A percentile compares a stretch with the other conserved stretches of the same genome.
These are phyloP conservation scores for Heliothis virescens DNA, from an alignment of 1,140 invertebrate species.

Conservation along the genomic window DNA sequence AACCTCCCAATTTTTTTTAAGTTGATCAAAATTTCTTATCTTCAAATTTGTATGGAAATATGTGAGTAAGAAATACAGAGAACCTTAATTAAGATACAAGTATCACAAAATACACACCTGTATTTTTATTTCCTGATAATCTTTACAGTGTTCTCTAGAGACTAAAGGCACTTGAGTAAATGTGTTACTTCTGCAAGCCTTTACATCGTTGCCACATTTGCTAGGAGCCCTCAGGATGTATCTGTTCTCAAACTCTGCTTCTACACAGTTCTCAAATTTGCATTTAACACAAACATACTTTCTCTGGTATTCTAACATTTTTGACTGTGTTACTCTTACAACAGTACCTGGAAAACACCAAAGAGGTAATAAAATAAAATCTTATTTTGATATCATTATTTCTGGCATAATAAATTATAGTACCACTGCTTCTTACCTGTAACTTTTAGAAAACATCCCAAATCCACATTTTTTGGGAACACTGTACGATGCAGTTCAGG, in stretches of 20 bases:
- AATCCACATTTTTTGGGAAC: slow-evolving; percentile 89
- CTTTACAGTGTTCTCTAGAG: slow-evolving; percentile 90
- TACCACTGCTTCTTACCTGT: slow-evolving; percentile 77
- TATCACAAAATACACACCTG: slow-evolving; percentile 85
- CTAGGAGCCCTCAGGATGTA: slow-evolving; percentile 88
- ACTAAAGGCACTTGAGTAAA: slow-evolving; percentile 86
- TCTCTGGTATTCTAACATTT: slow-evolving; percentile 92
- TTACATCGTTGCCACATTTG: slow-evolving; percentile 88
- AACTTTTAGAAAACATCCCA: slow-evolving; percentile 89
- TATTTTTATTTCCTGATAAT: slow-evolving; percentile 97
- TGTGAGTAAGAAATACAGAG: too few relatives aligned
- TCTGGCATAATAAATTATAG: slow-evolving; percentile 33
- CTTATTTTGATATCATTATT: slow-evolving; percentile 12
- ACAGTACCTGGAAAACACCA: slow-evolving; percentile 89
- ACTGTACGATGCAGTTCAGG: slow-evolving; percentile 87
- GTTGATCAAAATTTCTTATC: too few relatives aligned
- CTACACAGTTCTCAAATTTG: slow-evolving; percentile 88
- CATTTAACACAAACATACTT: slow-evolving; percentile 93
- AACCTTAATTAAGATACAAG: too few relatives aligned
- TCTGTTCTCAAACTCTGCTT: slow-evolving; percentile 90
- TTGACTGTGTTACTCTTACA: slow-evolving; percentile 91
- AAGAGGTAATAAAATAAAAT: not conserved
- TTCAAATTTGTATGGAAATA: too few relatives aligned
- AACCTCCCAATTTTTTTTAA: too few relatives aligned
- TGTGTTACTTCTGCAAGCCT: slow-evolving; percentile 85